Conservation (phyloP, 2,888 invertebrate species). For the Apotomis betuletana region DNA sequence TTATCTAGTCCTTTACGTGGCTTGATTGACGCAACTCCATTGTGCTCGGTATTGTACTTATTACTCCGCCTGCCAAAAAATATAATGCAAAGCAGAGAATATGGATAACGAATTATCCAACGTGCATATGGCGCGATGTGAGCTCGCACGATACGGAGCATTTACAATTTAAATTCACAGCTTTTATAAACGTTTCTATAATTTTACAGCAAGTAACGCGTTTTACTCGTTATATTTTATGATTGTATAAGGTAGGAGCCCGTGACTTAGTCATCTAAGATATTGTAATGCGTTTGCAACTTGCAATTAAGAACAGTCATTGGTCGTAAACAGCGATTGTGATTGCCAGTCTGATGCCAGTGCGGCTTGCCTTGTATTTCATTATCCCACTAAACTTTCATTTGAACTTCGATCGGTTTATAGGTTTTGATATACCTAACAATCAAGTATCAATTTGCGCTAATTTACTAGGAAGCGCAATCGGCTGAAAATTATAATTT, state of each 20-base stretch:
- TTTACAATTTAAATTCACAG: slow-evolving; percentile 41
- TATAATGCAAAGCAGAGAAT: slow-evolving; percentile 52
- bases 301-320: slow-evolving; percentile 59
- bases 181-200: slow-evolving; percentile 42
- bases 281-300: slow-evolving; percentile 47
- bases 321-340: slow-evolving; percentile 56
- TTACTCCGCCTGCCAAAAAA: slow-evolving; percentile 61
- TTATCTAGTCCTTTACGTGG: slow-evolving; percentile 67
- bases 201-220: slow-evolving; percentile 37
- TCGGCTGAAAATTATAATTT: neutral
- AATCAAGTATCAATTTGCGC: slow-evolving; percentile 5
- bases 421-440: neutral
- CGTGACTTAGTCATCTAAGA: slow-evolving; percentile 43
- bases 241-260: slow-evolving; percentile 38
- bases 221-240: slow-evolving; percentile 42
- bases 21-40: slow-evolving; percentile 67
- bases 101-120: slow-evolving; percentile 48
- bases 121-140: slow-evolving; percentile 45
- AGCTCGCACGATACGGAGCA: slow-evolving; percentile 17
- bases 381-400: slow-evolving; percentile 23
- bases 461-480: neutral
- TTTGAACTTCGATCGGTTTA: slow-evolving; percentile 8
- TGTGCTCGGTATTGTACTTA: slow-evolving; percentile 52
- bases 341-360: slow-evolving; percentile 51
- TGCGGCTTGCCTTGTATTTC: slow-evolving; percentile 17